Percentiles rank a stretch among this genome's conserved stretches.
phyloP scores from a whole-genome alignment of 2,797 vertebrate genomes.

The Eptatretus atami region DNA sequence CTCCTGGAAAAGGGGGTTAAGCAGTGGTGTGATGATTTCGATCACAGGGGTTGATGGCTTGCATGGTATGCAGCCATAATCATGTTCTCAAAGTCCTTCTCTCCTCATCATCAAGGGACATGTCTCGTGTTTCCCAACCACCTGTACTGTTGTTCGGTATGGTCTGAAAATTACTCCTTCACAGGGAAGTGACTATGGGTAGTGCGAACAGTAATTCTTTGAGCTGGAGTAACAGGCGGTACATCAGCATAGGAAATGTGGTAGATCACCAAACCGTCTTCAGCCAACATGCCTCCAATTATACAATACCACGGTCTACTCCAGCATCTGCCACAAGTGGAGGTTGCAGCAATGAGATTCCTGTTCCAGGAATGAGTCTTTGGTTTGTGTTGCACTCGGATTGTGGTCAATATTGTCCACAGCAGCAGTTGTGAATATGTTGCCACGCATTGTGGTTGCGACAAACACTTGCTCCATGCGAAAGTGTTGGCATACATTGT shows the following conservation, averaged over 20 bases:
- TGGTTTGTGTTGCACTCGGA: background rate
- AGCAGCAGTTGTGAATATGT: conserved; percentile 8
- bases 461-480: conserved; percentile 6
- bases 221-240: conserved; percentile 7
- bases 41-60: background rate
- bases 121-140: conserved; percentile 1
- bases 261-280: conserved; percentile 7
- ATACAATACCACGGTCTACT: conserved; percentile 2
- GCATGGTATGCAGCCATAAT: conserved; percentile 8
- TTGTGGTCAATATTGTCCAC: conserved; percentile 8
- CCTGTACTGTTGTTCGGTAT: background rate
- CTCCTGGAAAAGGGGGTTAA: background rate
- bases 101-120: conserved; percentile 4
- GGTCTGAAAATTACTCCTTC: background rate
- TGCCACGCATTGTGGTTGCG: conserved; percentile 5
- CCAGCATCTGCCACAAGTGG: background rate
- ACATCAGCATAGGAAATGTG: conserved; percentile 6
- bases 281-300: background rate
- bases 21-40: too few species aligned
- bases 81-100: background rate
- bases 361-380: conserved; percentile 1
- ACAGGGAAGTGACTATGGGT: background rate
- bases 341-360: background rate
- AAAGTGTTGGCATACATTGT: conserved; percentile 7
- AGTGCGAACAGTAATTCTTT: conserved; percentile 6